Evolutionary conservation across 2,797 vertebrate genomes (phyloP).

Genomic region (Sardinella longiceps): DNA sequence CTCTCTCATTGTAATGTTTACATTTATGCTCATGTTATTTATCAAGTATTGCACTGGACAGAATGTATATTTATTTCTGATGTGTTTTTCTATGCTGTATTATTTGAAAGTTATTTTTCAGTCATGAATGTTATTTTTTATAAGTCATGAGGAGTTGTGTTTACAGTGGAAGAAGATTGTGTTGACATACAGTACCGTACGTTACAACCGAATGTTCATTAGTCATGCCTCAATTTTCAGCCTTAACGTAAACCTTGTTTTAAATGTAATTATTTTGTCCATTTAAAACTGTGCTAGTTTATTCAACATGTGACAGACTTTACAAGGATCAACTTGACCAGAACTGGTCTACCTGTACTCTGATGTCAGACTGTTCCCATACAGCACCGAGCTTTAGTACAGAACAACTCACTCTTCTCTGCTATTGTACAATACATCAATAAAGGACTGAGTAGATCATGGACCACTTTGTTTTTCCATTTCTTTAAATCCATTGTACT

Average conservation of each 20-base stretch:
- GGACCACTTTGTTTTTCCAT: background rate
- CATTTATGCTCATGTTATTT: conserved; percentile 13
- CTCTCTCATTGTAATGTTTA: conserved; percentile 12
- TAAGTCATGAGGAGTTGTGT: background rate
- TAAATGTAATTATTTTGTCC: background rate
- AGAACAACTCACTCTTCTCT: background rate
- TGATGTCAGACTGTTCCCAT: background rate
- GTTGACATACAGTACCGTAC: background rate
- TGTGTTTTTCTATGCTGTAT: conserved; percentile 21
- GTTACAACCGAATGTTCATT: conserved; percentile 2
- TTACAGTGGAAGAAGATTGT: conserved; percentile 1
- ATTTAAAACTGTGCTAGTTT: background rate
- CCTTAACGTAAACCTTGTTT: background rate
- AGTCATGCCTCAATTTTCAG: conserved; percentile 1
- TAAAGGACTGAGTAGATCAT: conserved; percentile 23
- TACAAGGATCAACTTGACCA: background rate
- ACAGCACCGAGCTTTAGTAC: background rate
- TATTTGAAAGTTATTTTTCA: background rate
- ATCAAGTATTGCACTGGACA: conserved; percentile 18
- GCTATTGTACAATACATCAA: background rate
- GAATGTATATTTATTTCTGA: conserved; percentile 27
- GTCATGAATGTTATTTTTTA: conserved; percentile 22
- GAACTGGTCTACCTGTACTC: background rate
- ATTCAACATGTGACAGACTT: conserved; percentile 8
- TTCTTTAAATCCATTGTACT: too few species aligned